Evolutionary conservation across 2,113 vertebrate genomes (phyloP), one percentile per base, ranked within the genome.

Genomic region (Collichthys lucidus): DNA sequence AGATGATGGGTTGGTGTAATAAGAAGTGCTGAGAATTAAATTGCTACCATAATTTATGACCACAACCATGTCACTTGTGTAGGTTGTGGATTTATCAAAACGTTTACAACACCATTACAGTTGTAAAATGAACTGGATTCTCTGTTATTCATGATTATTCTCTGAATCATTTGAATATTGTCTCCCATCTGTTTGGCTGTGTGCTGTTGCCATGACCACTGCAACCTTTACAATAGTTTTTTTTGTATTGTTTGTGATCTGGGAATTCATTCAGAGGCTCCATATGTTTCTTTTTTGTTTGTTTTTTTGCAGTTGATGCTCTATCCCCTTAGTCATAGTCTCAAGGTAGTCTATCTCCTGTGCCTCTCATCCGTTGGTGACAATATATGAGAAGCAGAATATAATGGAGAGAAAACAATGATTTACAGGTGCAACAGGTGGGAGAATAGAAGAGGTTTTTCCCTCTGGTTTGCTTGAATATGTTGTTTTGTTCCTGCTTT

Each of bases 241-340:
- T 16, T 42, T 70, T 74, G 44, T 1, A 26, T 31, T 10, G 8
- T 56, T 77, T 74, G 24, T 59, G 47, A 77, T 70, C 22, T 77
- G 65, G 59, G 53, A 77, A 73, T 74, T 60, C 40, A 62, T 77
- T 29, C 63, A 88, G 67, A 65, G 40, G 57, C 24, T 59, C 24
- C 47, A 47, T 40, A 56, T 69, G 57, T 47, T 24, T 68, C n/a
- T 35, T 63, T 26, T 26, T 26, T 26, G 26, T 26, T 26, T 26
- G 26, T 26, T 26, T 26, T 26, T 31, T 24, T 67, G 31, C 9
- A 71, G 15, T 3, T 52, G 20, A 42, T 59, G 52, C 64, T 75
- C 44, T 16, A 9, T n/a, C 67, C 66, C 59, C 40, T 62, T 60
- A 20, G 20, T 31, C 24, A 19, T 16, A 29, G 16, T 85, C 46